Evolutionary conservation across 2,888 invertebrate species (phyloP), one percentile per base, ranked within the genome.

Genomic region (Eucera pruinosa): DNA sequence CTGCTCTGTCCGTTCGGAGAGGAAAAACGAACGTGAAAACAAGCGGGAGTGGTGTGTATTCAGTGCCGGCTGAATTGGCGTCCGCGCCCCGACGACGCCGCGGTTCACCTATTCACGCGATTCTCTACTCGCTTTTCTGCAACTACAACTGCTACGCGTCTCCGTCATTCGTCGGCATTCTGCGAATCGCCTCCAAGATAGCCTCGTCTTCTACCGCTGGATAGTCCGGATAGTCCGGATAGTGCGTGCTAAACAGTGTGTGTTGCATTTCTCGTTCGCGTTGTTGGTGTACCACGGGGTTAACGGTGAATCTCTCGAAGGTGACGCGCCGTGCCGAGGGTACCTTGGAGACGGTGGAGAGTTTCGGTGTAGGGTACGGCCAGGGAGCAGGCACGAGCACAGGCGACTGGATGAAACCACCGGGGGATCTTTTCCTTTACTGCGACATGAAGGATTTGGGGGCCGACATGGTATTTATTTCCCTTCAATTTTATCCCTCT

Each of bases 391-490:
- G 90, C 85, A 90, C 88, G 78, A 89, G 90, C 81, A 90, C 90
- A 89, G 90, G 90, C 90, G 91, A 92, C 90, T 91, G 90, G 94
- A 95, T 95, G 95, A 95, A 95, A 94, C 95, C 95, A 92, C 94
- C 95, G 94, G 94, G 94, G 94, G 94, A 94, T 92, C 94, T 94
- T 93, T 95, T 95, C 94, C 94, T 95, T 92, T 94, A 94, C 93
- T 93, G 94, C 93, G 95, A 95, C 94, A 96, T 95, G 95, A 95
- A 95, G 95, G 95, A 95, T 94, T 95, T 96, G 95, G 96, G 95
- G 94, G 95, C 95, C 93, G 96, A 96, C 93, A 96, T 96, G 96
- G 96, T 96, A 93, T 68, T 67, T 48, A 64, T 52, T 39, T 41
- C 39, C 13, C 39, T 43, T 48, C 64, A 43, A 30, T 50, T 18